Evolutionary conservation across 2,888 invertebrate genomes (phyloP).

Genomic region (Gymnocheta viridis): DNA sequence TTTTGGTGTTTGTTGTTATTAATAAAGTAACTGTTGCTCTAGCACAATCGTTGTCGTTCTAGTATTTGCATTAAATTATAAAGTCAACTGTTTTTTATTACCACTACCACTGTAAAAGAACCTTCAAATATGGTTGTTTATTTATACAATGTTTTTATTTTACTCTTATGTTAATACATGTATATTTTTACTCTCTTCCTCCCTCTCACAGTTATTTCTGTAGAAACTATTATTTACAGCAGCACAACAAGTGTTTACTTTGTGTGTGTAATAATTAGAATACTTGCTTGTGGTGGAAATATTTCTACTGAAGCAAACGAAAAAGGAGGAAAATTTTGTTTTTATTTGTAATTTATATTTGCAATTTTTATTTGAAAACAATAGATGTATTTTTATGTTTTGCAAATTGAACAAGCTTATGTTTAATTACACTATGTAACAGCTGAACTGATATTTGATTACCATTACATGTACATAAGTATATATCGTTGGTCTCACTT

Average conservation of each 20-base stretch:
- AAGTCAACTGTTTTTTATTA: constrained; percentile 13
- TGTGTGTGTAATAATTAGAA: neutral
- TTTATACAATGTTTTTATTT: constrained; percentile 6
- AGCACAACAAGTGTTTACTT: neutral
- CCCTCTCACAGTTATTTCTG: neutral
- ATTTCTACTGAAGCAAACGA: neutral
- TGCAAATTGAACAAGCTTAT: too few species aligned
- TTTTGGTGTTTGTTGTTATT: neutral
- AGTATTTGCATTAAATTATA: constrained; percentile 26
- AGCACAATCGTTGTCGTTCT: neutral
- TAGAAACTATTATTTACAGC: neutral
- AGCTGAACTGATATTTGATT: too few species aligned
- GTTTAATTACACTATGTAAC: too few species aligned
- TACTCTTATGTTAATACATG: neutral
- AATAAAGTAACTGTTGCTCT: constrained; percentile 48
- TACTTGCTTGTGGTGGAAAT: neutral
- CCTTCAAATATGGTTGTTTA: neutral
- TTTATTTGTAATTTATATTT: too few species aligned
- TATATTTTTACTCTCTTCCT: neutral
- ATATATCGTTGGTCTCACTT: too few species aligned
- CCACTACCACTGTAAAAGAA: neutral
- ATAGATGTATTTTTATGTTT: too few species aligned
- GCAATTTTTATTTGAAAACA: too few species aligned
- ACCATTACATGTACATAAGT: too few species aligned
- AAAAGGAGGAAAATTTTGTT: neutral